Conservation (phyloP, 2,113 vertebrate species). For the Oreochromis niloticus region DNA sequence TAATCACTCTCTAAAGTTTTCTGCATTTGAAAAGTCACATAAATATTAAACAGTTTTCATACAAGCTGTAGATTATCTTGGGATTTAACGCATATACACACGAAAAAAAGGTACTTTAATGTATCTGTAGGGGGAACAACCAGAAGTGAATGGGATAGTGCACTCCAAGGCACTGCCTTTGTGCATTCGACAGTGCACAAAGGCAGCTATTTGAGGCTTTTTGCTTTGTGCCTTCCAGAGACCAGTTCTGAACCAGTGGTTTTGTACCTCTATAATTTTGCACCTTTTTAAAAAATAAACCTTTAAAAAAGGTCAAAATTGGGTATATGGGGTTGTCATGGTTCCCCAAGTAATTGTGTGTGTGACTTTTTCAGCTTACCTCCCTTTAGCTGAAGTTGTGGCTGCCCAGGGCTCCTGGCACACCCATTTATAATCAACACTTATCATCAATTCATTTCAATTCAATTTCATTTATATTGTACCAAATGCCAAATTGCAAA, state of each 20-base stretch:
- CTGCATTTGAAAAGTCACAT: not conserved
- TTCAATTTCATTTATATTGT: not conserved
- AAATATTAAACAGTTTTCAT: not conserved
- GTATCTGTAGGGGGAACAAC: not conserved
- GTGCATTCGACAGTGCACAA: not conserved
- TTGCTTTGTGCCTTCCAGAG: not conserved
- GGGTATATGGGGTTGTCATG: not conserved
- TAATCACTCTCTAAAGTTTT: not conserved
- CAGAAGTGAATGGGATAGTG: not conserved
- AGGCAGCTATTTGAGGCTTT: not conserved
- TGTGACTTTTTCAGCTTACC: not conserved
- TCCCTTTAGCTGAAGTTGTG: not conserved
- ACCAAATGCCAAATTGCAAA: not conserved
- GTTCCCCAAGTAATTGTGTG: not conserved
- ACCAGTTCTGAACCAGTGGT: not conserved
- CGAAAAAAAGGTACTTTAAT: not conserved
- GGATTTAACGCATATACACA: not conserved
- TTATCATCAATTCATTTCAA: not conserved
- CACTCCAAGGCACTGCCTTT: not conserved
- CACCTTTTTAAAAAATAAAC: not conserved
- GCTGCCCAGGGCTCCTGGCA: not conserved
- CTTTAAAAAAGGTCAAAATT: not conserved
- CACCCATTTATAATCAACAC: not conserved
- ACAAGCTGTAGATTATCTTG: not conserved
- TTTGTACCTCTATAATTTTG: not conserved